phyloP scores from a whole-genome alignment of 2,797 vertebrate species.

The Gallinago stenura region DNA sequence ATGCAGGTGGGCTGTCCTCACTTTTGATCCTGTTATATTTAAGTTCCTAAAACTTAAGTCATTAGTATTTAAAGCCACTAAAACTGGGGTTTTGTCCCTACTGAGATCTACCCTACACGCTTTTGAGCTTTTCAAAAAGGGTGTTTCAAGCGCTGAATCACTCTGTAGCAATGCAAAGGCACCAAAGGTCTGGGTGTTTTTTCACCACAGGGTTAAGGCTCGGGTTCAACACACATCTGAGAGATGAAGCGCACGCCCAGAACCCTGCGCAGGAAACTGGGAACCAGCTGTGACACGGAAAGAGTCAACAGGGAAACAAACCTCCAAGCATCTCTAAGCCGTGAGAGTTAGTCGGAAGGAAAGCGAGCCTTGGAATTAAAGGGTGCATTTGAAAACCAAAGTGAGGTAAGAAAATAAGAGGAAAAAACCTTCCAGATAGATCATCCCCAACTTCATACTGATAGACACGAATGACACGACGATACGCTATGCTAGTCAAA shows the following conservation, averaged over 20 bases:
- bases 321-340: constrained; percentile 70
- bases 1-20: constrained; percentile 5
- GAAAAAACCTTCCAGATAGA: constrained; percentile 96
- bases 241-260: constrained; percentile 22
- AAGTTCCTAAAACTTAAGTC: neutral
- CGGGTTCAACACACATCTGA: neutral
- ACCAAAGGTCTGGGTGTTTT: constrained; percentile 27
- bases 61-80: neutral
- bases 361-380: constrained; percentile 82
- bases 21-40: neutral
- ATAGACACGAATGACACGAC: constrained; percentile 96
- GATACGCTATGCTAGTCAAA: constrained; percentile 96
- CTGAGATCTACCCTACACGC: neutral
- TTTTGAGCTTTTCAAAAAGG: neutral
- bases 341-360: constrained; percentile 85
- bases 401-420: constrained; percentile 84
- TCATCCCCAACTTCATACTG: constrained; percentile 99
- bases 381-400: constrained; percentile 83
- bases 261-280: constrained; percentile 47
- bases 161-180: constrained; percentile 29
- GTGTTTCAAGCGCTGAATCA: constrained; percentile 43
- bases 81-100: neutral
- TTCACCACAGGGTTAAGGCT: constrained; percentile 59
- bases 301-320: constrained; percentile 42
- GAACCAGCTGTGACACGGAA: constrained; percentile 18